Evolutionary conservation across 1,140 invertebrate genomes (phyloP).

Genomic region (Agraylea sexmaculata): DNA sequence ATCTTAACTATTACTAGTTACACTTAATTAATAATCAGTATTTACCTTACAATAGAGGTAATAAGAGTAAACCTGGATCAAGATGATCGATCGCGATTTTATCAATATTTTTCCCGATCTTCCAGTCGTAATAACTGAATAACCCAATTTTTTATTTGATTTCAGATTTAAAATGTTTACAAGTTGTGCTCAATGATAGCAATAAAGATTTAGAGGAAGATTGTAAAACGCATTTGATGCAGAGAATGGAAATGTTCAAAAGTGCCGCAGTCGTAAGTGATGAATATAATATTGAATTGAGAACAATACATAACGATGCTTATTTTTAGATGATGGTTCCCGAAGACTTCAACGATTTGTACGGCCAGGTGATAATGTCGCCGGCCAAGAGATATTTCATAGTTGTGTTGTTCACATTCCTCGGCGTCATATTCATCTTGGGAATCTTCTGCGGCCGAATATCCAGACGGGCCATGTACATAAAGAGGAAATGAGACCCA

Average conservation of each 20-base stretch:
- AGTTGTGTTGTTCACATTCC: constrained; percentile 51
- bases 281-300: not conserved
- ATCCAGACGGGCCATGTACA: constrained; percentile 54
- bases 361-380: constrained; percentile 53
- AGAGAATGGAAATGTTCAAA: constrained; percentile 79
- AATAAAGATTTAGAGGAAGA: constrained; percentile 55
- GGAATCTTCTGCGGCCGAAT: constrained; percentile 73
- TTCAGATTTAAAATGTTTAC: constrained; percentile 73
- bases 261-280: constrained; percentile 65
- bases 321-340: constrained; percentile 41
- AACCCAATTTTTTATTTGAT: no score
- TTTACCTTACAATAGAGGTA: no score
- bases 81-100: no score
- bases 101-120: no score
- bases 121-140: no score
- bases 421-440: constrained; percentile 68
- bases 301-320: not conserved
- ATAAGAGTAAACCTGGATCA: no score
- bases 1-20: no score
- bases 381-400: constrained; percentile 70
- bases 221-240: constrained; percentile 65
- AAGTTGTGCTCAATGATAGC: constrained; percentile 54
- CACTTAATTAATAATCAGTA: no score
- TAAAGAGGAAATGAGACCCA: constrained; percentile 51
- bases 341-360: constrained; percentile 59